Evolutionary conservation across 2,113 vertebrate genomes (phyloP), one percentile per base, ranked within the genome.

Genomic region (Petaurus breviceps): DNA sequence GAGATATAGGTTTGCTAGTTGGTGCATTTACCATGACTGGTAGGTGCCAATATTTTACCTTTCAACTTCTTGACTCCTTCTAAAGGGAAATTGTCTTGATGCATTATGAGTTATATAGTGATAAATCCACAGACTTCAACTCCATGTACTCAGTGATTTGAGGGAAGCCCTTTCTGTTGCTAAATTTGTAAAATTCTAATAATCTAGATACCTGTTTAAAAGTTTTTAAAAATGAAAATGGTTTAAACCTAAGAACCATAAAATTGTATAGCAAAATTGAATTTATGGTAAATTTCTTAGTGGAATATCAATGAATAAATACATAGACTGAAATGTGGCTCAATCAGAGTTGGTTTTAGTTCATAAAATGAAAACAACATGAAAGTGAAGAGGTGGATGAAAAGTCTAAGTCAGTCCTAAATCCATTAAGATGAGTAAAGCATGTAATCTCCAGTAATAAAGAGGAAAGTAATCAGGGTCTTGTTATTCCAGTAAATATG

Each of bases 1-100:
- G 99, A 92, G 99, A 99, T 97, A 99, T 99, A 68, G 99, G 99
- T 28, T 98, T 99, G 97, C 99, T 99, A 50, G 99, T 99, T 90
- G 99, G 99, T 25, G 99, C 98, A 97, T 99, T 99, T 97, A 99
- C 99, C 8, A 99, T 99, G 99, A 99, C 99, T 2, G 99, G 99
- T 99, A 98, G 98, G 99, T 98, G 84, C 90, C 77, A 46, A 0
- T 2, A 3, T 5, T 26, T 0, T 0, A 91, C 43, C 93, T 25
- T 49, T 47, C 16, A 3, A 43, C 22, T 11, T 89, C 90, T 94
- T 95, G 46, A 10, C n/a, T 97, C 90, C 93, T 98, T 96, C 52
- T 61, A 28, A 77, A 49, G 94, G n/a, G 84, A 8, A 92, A 93
- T 14, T 95, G 10, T 57, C 95, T 22, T 37, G 2, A 46, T 91